Base-by-base conservation (phyloP, 1,140 invertebrate genomes). In the Bombus sibiricus region DNA sequence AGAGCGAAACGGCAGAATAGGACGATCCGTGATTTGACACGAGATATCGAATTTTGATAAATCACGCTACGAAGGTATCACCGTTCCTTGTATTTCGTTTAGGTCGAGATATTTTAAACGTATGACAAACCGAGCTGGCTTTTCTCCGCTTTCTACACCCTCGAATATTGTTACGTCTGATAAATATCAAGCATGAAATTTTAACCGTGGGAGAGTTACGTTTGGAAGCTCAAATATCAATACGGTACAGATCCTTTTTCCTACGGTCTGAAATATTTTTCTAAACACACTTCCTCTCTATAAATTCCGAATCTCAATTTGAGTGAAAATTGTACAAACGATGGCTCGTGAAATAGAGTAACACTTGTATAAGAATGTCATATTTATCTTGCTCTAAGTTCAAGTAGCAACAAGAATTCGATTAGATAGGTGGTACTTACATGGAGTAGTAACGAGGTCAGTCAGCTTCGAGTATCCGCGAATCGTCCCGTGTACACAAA, bases 41-140 rank as follows among this genome's bases (percentile, higher is more conserved):
- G 41, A 68, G 41, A 68, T 41, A 68, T 76, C 73, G 72, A 76
- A 41, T 83, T 68, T 75, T 77, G 62, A 57, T 69, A 77, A 77
- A 68, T 53, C 37, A 77, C 12, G 15, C 59, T 9, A 41, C 43
- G 15, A 53, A 53, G 47, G 15, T 39, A 75, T 47, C 43, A 28
- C 4, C 10, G 62, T 68, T 53, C 34, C 37, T 32, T 43, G 57
- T 15, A 28, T 77, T 57, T 57, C 74, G 57, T 32, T 10, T 59
- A 59, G 0, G 57, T 22, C 0, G 12, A 32, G 6, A 22, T 41
- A 41, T 28, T 43, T 34, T 25, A 28, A 64, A 53, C 57, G 34
- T 28, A 28, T n/a, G 3, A n/a, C 64, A 68, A 53, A 66, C 32
- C 41, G 57, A 25, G 34, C 34, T 47, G n/a, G 13, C 39, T 75